These are phyloP conservation scores for Rotaria socialis DNA, from an alignment of 2,888 invertebrate species.

Conservation along the genomic window DNA sequence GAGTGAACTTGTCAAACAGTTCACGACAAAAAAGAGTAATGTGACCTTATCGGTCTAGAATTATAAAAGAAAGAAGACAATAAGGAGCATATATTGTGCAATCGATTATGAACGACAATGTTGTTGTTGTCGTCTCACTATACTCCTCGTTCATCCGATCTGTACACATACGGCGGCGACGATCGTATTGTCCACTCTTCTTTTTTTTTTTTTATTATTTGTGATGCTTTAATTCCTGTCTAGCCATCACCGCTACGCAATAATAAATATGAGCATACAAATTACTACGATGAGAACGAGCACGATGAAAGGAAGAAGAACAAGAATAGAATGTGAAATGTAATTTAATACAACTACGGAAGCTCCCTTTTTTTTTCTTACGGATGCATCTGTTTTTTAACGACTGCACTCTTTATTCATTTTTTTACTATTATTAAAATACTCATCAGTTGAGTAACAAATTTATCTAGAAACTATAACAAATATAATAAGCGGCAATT, in stretches of 20 bases:
- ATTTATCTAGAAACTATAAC: no score
- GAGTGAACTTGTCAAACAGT: not conserved
- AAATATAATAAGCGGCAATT: no score
- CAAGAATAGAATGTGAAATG: not conserved
- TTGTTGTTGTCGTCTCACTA: not conserved
- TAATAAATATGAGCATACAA: not conserved
- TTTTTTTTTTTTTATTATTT: not conserved
- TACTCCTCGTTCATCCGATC: conserved; percentile 14
- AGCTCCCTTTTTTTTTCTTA: not conserved
- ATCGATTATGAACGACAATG: conserved; percentile 5
- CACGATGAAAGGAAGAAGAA: not conserved
- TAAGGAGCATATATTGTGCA: not conserved
- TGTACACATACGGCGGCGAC: not conserved
- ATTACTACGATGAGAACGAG: not conserved
- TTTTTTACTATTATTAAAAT: not conserved
- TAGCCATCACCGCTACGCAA: not conserved
- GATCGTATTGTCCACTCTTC: conserved; percentile 10
- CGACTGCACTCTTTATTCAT: not conserved
- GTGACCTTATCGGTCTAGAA: conserved; percentile 36
- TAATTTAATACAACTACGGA: not conserved
- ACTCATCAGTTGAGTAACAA: no score
- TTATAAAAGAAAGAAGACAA: not conserved
- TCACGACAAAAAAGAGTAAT: not conserved
- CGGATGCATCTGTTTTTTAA: not conserved
- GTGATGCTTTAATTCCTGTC: conserved; percentile 37